Evolutionary conservation across 2,113 vertebrate species (phyloP).

Genomic region (Heterocephalus glaber): DNA sequence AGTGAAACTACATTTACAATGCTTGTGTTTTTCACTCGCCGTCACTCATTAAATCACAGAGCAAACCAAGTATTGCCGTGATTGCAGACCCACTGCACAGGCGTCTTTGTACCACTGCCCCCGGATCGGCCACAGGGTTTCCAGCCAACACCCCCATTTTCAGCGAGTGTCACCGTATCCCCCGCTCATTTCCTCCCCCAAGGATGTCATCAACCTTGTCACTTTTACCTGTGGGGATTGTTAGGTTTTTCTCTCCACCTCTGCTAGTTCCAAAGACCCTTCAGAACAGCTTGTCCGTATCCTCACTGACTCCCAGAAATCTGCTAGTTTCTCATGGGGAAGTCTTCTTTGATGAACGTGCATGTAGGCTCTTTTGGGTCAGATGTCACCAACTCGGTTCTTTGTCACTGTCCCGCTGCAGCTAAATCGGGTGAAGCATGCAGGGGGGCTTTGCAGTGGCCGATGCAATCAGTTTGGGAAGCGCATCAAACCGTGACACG

Average conservation of each 20-base stretch:
- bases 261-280: not conserved
- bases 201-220: not conserved
- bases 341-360: not conserved
- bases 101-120: not conserved
- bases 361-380: fast-evolving
- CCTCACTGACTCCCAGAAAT: not conserved
- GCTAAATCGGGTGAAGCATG: not conserved
- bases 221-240: not conserved
- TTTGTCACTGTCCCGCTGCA: not conserved
- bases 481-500: not conserved
- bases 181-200: no score
- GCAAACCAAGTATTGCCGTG: not conserved
- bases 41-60: not conserved
- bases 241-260: not conserved
- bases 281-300: not conserved
- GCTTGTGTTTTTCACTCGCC: not conserved
- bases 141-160: not conserved
- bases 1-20: not conserved
- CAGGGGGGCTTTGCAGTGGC: no score
- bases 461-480: not conserved
- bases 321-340: not conserved
- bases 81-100: not conserved
- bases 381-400: not conserved
- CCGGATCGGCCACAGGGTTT: not conserved
- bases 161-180: not conserved